Percentiles rank a stretch among this genome's conserved stretches.
These are phyloP conservation scores for Allacma fusca DNA, from an alignment of 2,888 invertebrate genomes.

Conservation along the genomic window DNA sequence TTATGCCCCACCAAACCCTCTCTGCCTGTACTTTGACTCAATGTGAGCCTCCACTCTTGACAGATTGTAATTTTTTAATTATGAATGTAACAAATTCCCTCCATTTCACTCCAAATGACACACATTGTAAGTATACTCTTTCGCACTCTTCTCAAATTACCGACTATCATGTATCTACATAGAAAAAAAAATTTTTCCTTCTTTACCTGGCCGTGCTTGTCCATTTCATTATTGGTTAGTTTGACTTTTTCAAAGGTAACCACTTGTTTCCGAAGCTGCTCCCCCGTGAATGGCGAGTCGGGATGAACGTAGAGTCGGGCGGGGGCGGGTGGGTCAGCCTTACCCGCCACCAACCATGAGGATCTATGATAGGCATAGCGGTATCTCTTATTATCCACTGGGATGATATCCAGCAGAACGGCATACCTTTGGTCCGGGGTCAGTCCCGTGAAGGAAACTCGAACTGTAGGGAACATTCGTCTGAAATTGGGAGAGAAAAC, in stretches of 20 bases:
- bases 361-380: constrained; percentile 84
- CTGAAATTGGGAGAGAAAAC: constrained; percentile 67
- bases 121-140: no score
- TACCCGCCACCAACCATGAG: constrained; percentile 83
- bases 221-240: constrained; percentile 84
- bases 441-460: constrained; percentile 77
- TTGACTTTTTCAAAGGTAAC: constrained; percentile 86
- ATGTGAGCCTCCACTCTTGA: no score
- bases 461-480: constrained; percentile 82
- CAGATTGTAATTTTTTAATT: constrained; percentile 13
- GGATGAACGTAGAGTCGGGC: constrained; percentile 79
- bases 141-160: no score
- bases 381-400: constrained; percentile 80
- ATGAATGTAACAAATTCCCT: neutral
- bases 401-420: constrained; percentile 80
- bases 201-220: constrained; percentile 77
- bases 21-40: neutral
- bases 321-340: constrained; percentile 79
- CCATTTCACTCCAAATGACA: neutral
- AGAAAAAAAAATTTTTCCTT: no score
- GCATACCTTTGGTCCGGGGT: constrained; percentile 74
- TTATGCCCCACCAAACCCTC: neutral
- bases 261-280: constrained; percentile 79
- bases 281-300: constrained; percentile 81
- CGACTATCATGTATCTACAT: no score